Evolutionary conservation across 2,797 vertebrate genomes (phyloP), one percentile per base, ranked within the genome.

Genomic region (Adelosebastes latens): DNA sequence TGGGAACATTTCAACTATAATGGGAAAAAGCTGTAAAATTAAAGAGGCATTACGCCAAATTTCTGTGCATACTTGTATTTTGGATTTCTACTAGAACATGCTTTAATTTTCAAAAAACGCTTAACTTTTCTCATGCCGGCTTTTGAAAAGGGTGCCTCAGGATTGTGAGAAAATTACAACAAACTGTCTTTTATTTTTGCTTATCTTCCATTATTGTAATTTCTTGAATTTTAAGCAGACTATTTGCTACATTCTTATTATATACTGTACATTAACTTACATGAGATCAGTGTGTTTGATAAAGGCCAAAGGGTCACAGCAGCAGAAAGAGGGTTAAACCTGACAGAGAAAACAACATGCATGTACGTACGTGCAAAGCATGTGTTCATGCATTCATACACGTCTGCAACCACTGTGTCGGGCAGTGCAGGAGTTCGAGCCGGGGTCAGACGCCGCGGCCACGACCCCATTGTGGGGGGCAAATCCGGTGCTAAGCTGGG

Each of bases 401-500:
- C 25, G 94, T 96, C 95, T 94, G 94, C 92, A 96, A 93, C 89
- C 93, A 79, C 56, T 83, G 94, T 87, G 94, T 92, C 84, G 77
- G 93, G 36, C 70, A 36, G 36, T 4, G 49, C 70, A 86, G 5
- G 71, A 90, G 96, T 96, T 97, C 96, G 91, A 89, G 87, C 79
- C 11, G 85, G 93, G 96, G 97, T 97, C 97, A 98, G 96, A 97
- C 95, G 91, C 91, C 59, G 77, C 73, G 92, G 93, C 95, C 95
- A 94, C 87, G 92, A 93, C 95, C 94, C 95, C 95, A 96, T 97
- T 98, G 97, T 97, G 90, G 96, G 91, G 85, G 91, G 83, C 93
- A 97, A 97, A 98, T 97, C 97, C 96, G 90, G 93, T 85, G 89
- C 90, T 97, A 97, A 98, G 96, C 96, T 97, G 95, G 88, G 92